Base-by-base conservation (phyloP, 2,113 vertebrate species). In the Mohoua ochrocephala region DNA sequence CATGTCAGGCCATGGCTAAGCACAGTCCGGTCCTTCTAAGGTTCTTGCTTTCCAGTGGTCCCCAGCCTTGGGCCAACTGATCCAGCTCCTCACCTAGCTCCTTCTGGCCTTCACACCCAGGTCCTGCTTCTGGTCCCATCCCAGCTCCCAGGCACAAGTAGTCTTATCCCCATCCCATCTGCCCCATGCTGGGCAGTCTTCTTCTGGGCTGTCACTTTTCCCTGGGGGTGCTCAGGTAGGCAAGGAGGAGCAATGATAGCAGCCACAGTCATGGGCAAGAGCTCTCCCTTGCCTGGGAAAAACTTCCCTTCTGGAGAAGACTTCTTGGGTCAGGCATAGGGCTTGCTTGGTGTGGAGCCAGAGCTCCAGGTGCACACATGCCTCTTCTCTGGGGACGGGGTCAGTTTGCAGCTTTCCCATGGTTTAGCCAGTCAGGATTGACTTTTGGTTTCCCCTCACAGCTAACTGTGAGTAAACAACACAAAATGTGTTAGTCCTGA, bases 151-250 rank as follows among this genome's bases (percentile, higher is more conserved):
- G 31, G 27, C 30, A 44, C 1, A 1, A 41, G 14, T 6, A 9
- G 26, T 28, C 26, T 27, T 30, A 50, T 42, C 33, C 4, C 26
- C 10, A 13, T 59, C 75, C 33, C 12, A 24, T 24, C 27, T 89
- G n/a, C 21, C 11, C 17, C 12, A 13, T 3, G 1, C 44, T 60
- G 67, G 15, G 7, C 57, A 84, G 19, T 26, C 67, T 54, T 73
- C 16, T 30, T 47, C 64, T 42, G 44, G 22, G 10, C 16, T 71
- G 35, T 69, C 45, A 20, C 31, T 83, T 90, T 33, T 35, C 13
- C 11, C 0, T 54, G 23, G 2, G 12, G 13, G 2, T 20, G n/a
- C 23, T 61, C 10, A 10, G 27, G 59, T 23, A 30, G 24, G 20
- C 8, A 11, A 44, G 33, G 42, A 52, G 22, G 23, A 92, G 16